These are phyloP conservation scores for Halocynthia roretzi DNA, from an alignment of 23 tunicate genomes.

Conservation along the genomic window DNA sequence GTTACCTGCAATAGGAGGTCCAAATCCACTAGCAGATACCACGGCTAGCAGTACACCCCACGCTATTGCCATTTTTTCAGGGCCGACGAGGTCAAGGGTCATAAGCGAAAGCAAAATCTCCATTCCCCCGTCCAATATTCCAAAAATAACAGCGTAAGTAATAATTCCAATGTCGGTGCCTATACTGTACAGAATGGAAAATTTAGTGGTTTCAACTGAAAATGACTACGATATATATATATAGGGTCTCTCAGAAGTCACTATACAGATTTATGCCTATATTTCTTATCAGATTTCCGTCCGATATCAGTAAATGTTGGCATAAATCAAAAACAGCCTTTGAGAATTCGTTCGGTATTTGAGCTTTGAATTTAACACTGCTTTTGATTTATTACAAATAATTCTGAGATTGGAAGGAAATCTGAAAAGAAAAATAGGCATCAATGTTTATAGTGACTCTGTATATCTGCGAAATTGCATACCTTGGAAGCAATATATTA, in stretches of 20 bases:
- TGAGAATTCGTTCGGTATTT: no score
- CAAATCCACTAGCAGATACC: conserved; percentile 65
- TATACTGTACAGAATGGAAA: conserved; percentile 7
- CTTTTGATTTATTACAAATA: no score
- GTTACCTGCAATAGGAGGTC: conserved; percentile 88
- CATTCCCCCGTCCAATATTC: conserved; percentile 79
- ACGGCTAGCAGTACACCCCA: conserved; percentile 93
- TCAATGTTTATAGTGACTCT: no score
- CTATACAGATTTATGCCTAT: no score
- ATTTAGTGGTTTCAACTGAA: background rate
- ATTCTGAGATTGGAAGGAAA: no score
- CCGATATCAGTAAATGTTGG: no score
- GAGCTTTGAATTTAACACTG: no score
- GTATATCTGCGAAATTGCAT: background rate
- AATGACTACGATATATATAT: background rate
- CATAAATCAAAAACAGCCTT: no score
- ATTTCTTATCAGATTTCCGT: no score
- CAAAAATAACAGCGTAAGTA: conserved; percentile 36
- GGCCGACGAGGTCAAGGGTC: conserved; percentile 93
- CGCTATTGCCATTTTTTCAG: conserved; percentile 73
- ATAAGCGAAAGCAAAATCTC: conserved; percentile 85
- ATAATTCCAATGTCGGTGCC: conserved; percentile 19
- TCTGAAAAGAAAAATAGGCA: no score
- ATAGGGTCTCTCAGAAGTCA: no score
- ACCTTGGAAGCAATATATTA: conserved; percentile 51